Percentiles rank a stretch among this genome's conserved stretches.
Conservation (phyloP, 2,113 vertebrate species). For the Mesoclemmys tuberculata region DNA sequence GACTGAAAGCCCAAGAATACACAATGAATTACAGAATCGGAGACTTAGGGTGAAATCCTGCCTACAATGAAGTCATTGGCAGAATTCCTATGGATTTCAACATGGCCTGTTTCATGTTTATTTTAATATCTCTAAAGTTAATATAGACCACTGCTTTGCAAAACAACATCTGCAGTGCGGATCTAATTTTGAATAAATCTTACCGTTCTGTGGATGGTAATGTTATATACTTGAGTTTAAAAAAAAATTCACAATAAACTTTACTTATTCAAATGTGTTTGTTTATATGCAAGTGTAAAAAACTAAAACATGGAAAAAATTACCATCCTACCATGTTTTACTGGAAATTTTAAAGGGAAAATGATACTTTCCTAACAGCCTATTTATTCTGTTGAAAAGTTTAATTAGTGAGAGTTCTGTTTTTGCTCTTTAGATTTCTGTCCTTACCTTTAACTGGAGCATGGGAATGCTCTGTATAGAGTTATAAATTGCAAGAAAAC, state of each 20-base stretch:
- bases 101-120: background rate
- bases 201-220: background rate
- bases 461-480: background rate
- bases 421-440: slow-evolving; percentile 5
- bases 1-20: background rate
- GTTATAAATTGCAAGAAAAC: background rate
- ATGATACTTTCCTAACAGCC: background rate
- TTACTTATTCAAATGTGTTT: background rate
- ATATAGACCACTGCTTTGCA: background rate
- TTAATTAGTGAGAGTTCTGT: slow-evolving; percentile 1
- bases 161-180: background rate
- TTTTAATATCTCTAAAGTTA: background rate
- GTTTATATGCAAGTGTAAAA: background rate
- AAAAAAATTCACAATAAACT: background rate
- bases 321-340: background rate
- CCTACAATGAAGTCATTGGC: background rate
- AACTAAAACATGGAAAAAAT: background rate
- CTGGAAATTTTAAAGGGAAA: slow-evolving; percentile 13
- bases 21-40: background rate
- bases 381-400: background rate
- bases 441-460: background rate
- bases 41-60: background rate
- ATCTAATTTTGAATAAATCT: background rate
- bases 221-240: background rate
- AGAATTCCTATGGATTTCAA: background rate